phyloP scores from a whole-genome alignment of 2,888 invertebrate genomes.

The Ctena decussata region DNA sequence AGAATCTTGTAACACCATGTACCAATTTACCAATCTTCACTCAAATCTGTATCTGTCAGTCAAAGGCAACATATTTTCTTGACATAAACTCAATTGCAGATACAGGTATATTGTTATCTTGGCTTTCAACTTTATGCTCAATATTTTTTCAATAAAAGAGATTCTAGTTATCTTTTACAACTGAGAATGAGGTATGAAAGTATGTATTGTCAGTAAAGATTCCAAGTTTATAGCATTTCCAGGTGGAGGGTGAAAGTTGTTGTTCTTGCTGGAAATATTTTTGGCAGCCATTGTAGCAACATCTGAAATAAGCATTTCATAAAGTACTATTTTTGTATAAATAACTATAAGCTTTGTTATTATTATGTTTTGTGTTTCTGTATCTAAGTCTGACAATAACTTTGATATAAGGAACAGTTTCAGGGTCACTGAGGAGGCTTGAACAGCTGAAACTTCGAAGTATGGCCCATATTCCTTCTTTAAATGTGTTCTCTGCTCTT shows the following conservation, averaged over 20 bases:
- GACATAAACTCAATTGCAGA: not conserved
- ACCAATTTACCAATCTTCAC: not conserved
- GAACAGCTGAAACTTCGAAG: too few relatives aligned
- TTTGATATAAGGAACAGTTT: too few relatives aligned
- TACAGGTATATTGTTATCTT: not conserved
- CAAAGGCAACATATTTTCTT: not conserved
- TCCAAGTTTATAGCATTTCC: not conserved
- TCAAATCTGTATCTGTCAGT: not conserved
- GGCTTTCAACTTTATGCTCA: conserved; percentile 3
- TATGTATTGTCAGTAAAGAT: not conserved
- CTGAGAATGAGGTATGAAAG: not conserved
- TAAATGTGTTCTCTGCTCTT: too few relatives aligned
- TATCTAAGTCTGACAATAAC: too few relatives aligned
- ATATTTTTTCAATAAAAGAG: conserved; percentile 6
- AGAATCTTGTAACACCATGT: not conserved
- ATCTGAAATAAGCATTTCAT: too few relatives aligned
- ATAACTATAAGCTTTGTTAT: too few relatives aligned
- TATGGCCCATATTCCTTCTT: too few relatives aligned
- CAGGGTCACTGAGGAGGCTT: too few relatives aligned
- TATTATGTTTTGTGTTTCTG: too few relatives aligned
- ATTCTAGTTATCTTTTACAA: not conserved
- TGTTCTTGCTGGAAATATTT: too few relatives aligned
- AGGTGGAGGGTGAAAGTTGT: not conserved
- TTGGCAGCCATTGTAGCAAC: too few relatives aligned
- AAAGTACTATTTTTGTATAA: too few relatives aligned